Evolutionary conservation across 2,888 invertebrate genomes (phyloP).

Genomic region (Sesamia inferens): DNA sequence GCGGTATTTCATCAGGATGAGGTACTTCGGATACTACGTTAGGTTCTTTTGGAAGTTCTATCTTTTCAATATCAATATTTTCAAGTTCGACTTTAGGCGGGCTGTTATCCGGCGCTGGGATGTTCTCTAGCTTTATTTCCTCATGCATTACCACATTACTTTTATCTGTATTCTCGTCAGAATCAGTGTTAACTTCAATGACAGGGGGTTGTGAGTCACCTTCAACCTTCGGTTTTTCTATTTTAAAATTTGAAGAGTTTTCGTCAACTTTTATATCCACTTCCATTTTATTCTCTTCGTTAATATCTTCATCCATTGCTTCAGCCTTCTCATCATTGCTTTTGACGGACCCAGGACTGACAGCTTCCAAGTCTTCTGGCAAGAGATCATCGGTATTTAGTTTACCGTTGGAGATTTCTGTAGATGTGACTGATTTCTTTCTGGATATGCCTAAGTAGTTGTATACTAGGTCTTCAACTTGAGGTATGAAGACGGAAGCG

Average conservation of each 20-base stretch:
- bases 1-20: conserved; percentile 61
- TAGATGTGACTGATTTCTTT: conserved; percentile 86
- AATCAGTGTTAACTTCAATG: conserved; percentile 78
- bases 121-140: conserved; percentile 80
- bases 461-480: conserved; percentile 97
- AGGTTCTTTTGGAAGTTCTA: conserved; percentile 79
- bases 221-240: conserved; percentile 48
- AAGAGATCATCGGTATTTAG: conserved; percentile 88
- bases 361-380: conserved; percentile 94
- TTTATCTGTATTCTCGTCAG: conserved; percentile 76
- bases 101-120: conserved; percentile 71
- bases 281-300: conserved; percentile 70
- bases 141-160: conserved; percentile 78
- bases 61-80: conserved; percentile 78
- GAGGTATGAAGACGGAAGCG: conserved; percentile 95
- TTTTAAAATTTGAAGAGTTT: conserved; percentile 42
- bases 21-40: conserved; percentile 73
- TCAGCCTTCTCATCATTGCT: conserved; percentile 86
- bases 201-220: conserved; percentile 82
- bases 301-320: conserved; percentile 73
- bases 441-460: conserved; percentile 95
- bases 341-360: conserved; percentile 94
- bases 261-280: conserved; percentile 71
- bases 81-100: conserved; percentile 84
- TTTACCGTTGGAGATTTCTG: conserved; percentile 80